These are phyloP conservation scores for Coenobita brevimanus DNA, from an alignment of 1,140 invertebrate species.

Conservation along the genomic window DNA sequence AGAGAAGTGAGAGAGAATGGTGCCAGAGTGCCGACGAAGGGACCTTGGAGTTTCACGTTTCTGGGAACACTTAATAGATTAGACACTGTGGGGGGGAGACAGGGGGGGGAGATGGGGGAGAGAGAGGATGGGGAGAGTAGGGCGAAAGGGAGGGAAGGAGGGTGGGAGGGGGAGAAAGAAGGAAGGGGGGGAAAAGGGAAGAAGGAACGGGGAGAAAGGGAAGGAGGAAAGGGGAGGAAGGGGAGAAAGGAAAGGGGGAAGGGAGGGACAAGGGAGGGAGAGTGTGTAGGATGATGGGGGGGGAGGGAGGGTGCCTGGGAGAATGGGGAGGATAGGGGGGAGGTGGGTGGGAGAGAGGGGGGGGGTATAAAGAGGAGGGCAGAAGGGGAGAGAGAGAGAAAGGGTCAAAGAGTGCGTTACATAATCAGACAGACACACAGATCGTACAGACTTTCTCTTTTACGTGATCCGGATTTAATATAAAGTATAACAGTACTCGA, in stretches of 20 bases:
- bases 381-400: not conserved
- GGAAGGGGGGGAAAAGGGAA: too few relatives aligned
- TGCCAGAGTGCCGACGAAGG: too few relatives aligned
- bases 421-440: not conserved
- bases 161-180: conserved; percentile 10
- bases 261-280: not conserved
- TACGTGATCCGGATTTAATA: too few relatives aligned
- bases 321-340: not conserved
- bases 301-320: not conserved
- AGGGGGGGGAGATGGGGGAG: too few relatives aligned
- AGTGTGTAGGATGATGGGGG: not conserved
- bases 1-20: too few relatives aligned
- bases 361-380: not conserved
- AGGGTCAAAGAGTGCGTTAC: too few relatives aligned
- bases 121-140: too few relatives aligned
- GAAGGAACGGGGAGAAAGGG: too few relatives aligned
- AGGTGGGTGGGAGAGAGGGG: not conserved
- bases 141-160: not conserved
- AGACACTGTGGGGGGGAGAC: too few relatives aligned
- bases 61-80: too few relatives aligned
- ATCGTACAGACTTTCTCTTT: not conserved
- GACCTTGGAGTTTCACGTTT: too few relatives aligned
- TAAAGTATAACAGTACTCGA: too few relatives aligned
- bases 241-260: not conserved
- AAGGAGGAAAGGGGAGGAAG: not conserved